Base-by-base conservation (phyloP, 2,797 vertebrate species). In the Danio albolineatus region DNA sequence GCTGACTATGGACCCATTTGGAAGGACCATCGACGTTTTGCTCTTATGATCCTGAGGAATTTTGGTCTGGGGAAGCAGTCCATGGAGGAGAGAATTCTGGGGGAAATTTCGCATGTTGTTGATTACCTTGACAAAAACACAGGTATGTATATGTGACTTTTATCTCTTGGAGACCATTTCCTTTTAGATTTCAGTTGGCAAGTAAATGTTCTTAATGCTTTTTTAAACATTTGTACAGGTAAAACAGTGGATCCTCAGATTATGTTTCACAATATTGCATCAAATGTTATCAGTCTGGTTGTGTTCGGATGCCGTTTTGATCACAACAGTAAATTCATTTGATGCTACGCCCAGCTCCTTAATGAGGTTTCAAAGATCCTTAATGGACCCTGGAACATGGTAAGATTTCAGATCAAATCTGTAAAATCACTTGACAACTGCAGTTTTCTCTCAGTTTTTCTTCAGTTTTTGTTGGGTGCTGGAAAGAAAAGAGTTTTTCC, bases 1-100 rank as follows among this genome's bases (percentile, higher is more conserved):
- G 83, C 83, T 17, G 89, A 93, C 78, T 91, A 92, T 12, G 91
- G 91, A 1, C 1, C 70, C 2, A 9, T 1, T 4, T 94, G 92
- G 93, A 93, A 57, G 71, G 90, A 92, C 5, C 93, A 93, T 51
- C 89, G 92, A 0, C 92, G 92, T 74, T 94, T 94, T 82, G 87
- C 91, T 28, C 85, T 94, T 19, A 92, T 81, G 87, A 94, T 89
- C 2, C 61, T 94, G 79, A 93, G 88, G 70, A 92, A 94, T 86
- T 94, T 94, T 82, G 93, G 93, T 28, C 81, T 94, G 76, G 93
- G 93, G 56, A 94, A 93, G 75, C 86, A 85, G 21, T 91, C 91
- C 0, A 94, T 94, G 93, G 93, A 93, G 78, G 85, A 91, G 0
- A 87, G 90, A 85, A 94, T 94, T 78, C 83, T 86, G 10, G 85